Percentiles rank a stretch among this genome's conserved stretches.
These are phyloP conservation scores for Plutella xylostella DNA, from an alignment of 2,888 invertebrate species.

Conservation along the genomic window DNA sequence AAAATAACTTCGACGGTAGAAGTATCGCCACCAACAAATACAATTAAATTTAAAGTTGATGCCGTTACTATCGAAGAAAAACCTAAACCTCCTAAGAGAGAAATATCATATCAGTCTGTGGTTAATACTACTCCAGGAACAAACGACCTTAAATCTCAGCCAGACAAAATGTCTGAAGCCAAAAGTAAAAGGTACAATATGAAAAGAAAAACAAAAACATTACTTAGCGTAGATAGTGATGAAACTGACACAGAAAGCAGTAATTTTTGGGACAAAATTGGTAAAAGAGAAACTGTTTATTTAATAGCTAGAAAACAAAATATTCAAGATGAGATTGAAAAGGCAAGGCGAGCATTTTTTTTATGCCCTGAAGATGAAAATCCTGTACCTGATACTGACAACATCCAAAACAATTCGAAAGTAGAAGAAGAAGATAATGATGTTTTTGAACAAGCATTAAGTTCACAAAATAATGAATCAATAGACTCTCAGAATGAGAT, in stretches of 20 bases:
- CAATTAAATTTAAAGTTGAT: constrained; percentile 67
- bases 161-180: too few relatives aligned
- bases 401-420: too few relatives aligned
- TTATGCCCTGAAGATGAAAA: constrained; percentile 52
- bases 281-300: constrained; percentile 74
- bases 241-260: constrained; percentile 53
- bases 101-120: constrained; percentile 45
- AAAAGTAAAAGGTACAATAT: not conserved
- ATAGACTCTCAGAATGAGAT: too few relatives aligned
- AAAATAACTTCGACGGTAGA: constrained; percentile 66
- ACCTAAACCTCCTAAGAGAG: constrained; percentile 36
- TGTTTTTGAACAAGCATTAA: too few relatives aligned
- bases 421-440: too few relatives aligned
- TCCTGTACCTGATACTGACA: too few relatives aligned
- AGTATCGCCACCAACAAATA: constrained; percentile 50
- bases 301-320: constrained; percentile 67
- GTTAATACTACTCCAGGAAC: too few relatives aligned
- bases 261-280: constrained; percentile 76
- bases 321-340: constrained; percentile 49
- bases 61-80: constrained; percentile 73
- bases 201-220: not conserved
- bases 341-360: constrained; percentile 39
- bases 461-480: too few relatives aligned
- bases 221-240: constrained; percentile 19
- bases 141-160: not conserved